These are phyloP conservation scores for Bedellia somnulentella DNA, from an alignment of 2,888 invertebrate genomes.

Conservation along the genomic window DNA sequence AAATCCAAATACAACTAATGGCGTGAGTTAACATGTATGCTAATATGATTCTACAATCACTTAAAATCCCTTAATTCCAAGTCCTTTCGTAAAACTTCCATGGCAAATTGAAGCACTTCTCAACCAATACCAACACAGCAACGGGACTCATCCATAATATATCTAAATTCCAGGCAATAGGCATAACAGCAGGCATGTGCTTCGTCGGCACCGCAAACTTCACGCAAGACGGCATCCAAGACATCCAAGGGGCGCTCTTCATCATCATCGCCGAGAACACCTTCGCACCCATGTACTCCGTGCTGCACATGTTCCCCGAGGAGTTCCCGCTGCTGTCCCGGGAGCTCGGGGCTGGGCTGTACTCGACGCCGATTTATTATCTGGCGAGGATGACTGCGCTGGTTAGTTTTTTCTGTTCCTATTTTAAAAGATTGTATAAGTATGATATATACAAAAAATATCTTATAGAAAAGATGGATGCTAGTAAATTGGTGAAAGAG, in stretches of 20 bases:
- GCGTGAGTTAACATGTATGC: too few species aligned
- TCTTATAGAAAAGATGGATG: too few species aligned
- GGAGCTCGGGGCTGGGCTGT: conserved; percentile 82
- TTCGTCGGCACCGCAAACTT: conserved; percentile 74
- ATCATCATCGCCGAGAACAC: conserved; percentile 88
- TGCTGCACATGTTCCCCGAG: conserved; percentile 80
- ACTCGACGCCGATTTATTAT: conserved; percentile 79
- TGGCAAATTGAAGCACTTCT: too few species aligned
- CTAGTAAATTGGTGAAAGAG: too few species aligned
- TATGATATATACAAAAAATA: too few species aligned
- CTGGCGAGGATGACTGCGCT: conserved; percentile 76
- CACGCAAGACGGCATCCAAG: conserved; percentile 82
- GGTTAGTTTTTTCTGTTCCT: conserved; percentile 64
- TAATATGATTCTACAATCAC: too few species aligned
- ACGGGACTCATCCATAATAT: too few species aligned
- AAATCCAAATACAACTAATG: too few species aligned
- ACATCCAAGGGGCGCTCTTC: conserved; percentile 85
- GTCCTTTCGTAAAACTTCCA: too few species aligned
- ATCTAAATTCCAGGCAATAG: conserved; percentile 67
- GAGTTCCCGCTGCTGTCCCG: conserved; percentile 78
- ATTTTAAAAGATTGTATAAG: not conserved
- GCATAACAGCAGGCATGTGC: conserved; percentile 80
- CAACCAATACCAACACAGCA: too few species aligned
- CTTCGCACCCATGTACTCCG: conserved; percentile 89
- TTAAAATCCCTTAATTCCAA: too few species aligned